Evolutionary conservation across 1,140 invertebrate genomes (phyloP), one percentile per base, ranked within the genome.

Genomic region (Drosophila obscura): DNA sequence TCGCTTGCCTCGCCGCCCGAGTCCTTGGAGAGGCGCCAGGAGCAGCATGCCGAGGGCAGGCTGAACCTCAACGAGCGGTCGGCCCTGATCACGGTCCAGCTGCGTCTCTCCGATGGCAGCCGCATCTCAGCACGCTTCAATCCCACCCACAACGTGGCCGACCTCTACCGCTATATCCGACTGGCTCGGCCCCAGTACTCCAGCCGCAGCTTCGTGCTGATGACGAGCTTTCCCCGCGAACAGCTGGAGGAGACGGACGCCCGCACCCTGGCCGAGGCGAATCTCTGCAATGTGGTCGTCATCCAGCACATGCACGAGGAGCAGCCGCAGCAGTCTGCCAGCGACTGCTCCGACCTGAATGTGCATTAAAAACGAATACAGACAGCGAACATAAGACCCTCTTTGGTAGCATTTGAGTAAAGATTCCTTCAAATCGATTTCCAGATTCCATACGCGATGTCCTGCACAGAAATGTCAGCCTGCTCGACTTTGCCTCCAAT

Each of bases 401-500:
- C 7, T 13, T 39, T 13, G 3, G 4, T 1, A 13, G 35, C 9
- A 13, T 39, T 13, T 0, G 35, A 39, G 11, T 39, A 13, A 39
- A 39, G 11, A 4, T 13, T 39, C 13, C 22, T 31, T 28, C 7
- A 11, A 22, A 15, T 52, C 8, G 5, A 9, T 2, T 73, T 78
- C 0, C 56, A 88, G 83, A 88, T 48, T 88, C 83, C 49, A 79
- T 92, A 46, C 77, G 90, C 48, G 82, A 92, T 71, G 87, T 83
- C 2, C 58, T 92, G 52, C 89, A 92, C 61, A 85, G 87, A 50
- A 92, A 91, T 71, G 76, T 91, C 16, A 90, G 89, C 16, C 57
- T 91, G 13, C 19, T 91, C n/a, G 81, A 91, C 35, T 91, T 92
- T 53, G 79, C 88, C 13, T 62, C 78, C 44, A 91, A 92, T 68